Conservation (phyloP, 2,797 vertebrate species). For the Macrochelys suwanniensis region DNA sequence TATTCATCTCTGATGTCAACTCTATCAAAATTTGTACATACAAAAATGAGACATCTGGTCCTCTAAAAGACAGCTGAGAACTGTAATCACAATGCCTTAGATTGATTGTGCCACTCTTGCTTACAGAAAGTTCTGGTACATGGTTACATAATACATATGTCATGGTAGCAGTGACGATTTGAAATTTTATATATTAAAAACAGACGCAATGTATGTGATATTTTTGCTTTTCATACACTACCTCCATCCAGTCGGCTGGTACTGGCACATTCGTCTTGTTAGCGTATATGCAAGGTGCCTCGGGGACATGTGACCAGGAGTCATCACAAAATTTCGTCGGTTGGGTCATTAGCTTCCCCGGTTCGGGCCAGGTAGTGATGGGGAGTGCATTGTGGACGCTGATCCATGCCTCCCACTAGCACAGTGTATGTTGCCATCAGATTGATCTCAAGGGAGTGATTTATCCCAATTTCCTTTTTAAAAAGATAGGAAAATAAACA, state of each 20-base stretch:
- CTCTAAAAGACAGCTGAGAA: neutral
- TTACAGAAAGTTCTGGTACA: neutral
- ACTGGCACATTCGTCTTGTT: neutral
- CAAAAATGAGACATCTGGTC: neutral
- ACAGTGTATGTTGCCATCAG: neutral
- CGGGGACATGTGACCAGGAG: no score
- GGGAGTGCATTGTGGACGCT: no score
- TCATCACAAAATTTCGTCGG: no score
- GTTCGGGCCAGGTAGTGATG: no score
- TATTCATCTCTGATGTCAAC: neutral
- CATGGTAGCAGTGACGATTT: neutral
- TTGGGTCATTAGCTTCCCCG: no score
- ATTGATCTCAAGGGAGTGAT: neutral
- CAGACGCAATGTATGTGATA: neutral
- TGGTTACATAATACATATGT: neutral
- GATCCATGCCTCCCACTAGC: neutral
- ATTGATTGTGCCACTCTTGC: neutral
- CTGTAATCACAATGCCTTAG: neutral
- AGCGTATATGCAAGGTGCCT: no score
- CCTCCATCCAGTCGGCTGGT: neutral
- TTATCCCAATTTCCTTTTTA: neutral
- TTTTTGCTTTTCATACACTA: neutral
- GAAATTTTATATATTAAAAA: neutral
- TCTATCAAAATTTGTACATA: neutral
- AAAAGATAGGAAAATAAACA: rapidly evolving